A percentile compares a stretch with the other conserved stretches of the same genome.
Conservation (phyloP, 2,797 vertebrate genomes). For the Trachurus trachurus region DNA sequence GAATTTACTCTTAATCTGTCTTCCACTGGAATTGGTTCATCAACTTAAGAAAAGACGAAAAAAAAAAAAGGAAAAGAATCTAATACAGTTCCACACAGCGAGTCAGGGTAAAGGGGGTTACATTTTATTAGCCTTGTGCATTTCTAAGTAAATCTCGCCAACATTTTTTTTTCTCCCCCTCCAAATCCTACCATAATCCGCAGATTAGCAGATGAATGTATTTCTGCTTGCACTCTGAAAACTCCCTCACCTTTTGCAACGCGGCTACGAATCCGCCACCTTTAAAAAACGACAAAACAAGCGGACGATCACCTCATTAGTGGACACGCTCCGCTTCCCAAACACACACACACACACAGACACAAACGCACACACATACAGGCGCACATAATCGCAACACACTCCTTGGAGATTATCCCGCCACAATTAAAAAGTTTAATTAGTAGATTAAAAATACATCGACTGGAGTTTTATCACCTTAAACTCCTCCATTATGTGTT, state of each 20-base stretch:
- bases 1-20: conserved; percentile 83
- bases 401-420: conserved; percentile 82
- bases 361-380: conserved; percentile 50
- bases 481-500: conserved; percentile 85
- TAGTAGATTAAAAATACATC: conserved; percentile 88
- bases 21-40: conserved; percentile 79
- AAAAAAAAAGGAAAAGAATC: conserved; percentile 49
- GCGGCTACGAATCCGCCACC: conserved; percentile 78
- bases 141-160: conserved; percentile 78
- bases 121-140: conserved; percentile 82
- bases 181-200: conserved; percentile 82
- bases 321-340: conserved; percentile 52
- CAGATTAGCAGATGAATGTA: conserved; percentile 85
- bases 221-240: conserved; percentile 73
- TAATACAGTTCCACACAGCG: conserved; percentile 43
- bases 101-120: conserved; percentile 68
- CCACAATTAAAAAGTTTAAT: conserved; percentile 90
- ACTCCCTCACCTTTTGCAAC: conserved; percentile 81
- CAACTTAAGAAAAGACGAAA: conserved; percentile 45
- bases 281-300: conserved; percentile 72
- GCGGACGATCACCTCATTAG: conserved; percentile 82
- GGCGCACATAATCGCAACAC: conserved; percentile 34
- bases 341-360: conserved; percentile 40
- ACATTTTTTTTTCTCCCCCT: conserved; percentile 59
- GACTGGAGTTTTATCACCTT: conserved; percentile 85